Evolutionary conservation across 1,140 invertebrate genomes (phyloP), one percentile per base, ranked within the genome.

Genomic region (Lucilia sericata): DNA sequence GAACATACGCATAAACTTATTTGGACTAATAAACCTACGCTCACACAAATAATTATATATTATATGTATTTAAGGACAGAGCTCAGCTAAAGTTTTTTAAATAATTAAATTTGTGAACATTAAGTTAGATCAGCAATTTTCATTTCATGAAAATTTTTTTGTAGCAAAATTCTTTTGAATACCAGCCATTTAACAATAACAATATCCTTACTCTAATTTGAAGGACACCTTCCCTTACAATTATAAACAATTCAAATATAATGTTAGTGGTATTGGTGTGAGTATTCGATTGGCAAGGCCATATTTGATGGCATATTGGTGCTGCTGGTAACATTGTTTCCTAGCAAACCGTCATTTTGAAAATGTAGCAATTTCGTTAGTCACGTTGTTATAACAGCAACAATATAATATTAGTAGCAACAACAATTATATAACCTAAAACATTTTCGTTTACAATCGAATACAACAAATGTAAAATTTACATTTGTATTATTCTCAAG

Each of bases 371-470:
- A 21, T 70, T 70, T 70, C 65, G 5, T 70, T 70, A 70, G 65
- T 70, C 65, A 70, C 65, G 65, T 70, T 70, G 19, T 70, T 70
- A 70, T 70, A 70, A 21, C 65, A 70, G 19, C 65, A 70, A 21
- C 5, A 21, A 55, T 49, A 14, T 19, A 65, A 8, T 30, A 30
- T 30, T 30, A 30, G 3, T 3, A 60, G 55, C 55, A 17, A 60
- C 55, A 60, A n/a, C 55, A 60, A 60, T n/a, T n/a, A n/a, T 60
- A 60, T 60, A n/a, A 42, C 5, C 5, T 10, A 17, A 0, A 70
- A 70, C 25, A 70, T 70, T 21, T 25, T 25, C 19, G 1, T 70
- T 10, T 25, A 70, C 65, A 25, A 21, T 21, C 65, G 10, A 19
- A 70, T 1, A 8, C 14, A 70, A 70, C 21, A 70, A 70, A 25